These are phyloP conservation scores for Melopsittacus undulatus DNA, from an alignment of 2,797 vertebrate species.

Conservation along the genomic window DNA sequence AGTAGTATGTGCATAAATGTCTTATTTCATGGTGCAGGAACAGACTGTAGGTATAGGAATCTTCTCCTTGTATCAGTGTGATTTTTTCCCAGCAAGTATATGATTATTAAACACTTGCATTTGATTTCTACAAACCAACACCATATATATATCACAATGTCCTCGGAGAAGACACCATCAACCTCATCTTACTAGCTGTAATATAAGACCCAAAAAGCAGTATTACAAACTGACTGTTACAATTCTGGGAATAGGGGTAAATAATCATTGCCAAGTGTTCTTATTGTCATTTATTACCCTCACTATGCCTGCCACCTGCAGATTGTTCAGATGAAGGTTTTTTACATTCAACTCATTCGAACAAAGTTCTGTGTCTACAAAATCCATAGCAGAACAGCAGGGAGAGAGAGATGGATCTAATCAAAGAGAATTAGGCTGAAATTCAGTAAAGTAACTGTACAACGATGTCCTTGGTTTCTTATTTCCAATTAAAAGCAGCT, in stretches of 20 bases:
- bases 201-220: neutral
- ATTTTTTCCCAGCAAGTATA: neutral
- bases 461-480: neutral
- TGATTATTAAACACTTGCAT: neutral
- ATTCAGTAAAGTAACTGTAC: neutral
- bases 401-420: neutral
- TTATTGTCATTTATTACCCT: neutral
- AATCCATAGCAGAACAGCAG: neutral
- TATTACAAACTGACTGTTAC: neutral
- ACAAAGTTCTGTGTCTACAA: neutral
- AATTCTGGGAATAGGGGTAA: neutral
- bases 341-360: neutral
- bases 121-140: neutral
- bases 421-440: neutral
- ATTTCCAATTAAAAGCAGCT: neutral
- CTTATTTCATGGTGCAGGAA: neutral
- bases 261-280: neutral
- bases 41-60: fast-evolving
- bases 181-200: neutral
- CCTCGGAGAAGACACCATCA: neutral
- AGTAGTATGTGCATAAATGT: neutral
- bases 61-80: neutral
- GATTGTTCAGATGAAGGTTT: neutral
- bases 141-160: neutral
- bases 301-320: neutral